Percentiles rank a stretch among this genome's conserved stretches.
phyloP scores from a whole-genome alignment of 2,888 invertebrate species.

The Deladenus siricidicola region DNA sequence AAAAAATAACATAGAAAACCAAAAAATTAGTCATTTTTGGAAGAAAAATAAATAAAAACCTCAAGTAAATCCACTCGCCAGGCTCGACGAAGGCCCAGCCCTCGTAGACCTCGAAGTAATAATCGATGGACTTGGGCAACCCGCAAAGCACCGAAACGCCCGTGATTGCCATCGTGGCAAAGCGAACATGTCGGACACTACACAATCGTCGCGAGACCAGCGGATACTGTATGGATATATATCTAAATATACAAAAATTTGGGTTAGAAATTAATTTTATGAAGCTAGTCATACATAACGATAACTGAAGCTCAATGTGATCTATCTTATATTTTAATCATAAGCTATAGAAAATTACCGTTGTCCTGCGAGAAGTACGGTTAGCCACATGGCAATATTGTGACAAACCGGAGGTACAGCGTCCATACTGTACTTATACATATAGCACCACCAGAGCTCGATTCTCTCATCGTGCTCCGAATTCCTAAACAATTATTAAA shows the following conservation, averaged over 20 bases:
- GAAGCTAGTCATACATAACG: no score
- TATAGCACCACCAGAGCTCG: slow-evolving; percentile 50
- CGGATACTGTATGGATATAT: slow-evolving; percentile 88
- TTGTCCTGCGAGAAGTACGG: slow-evolving; percentile 79
- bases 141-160: slow-evolving; percentile 73
- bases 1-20: no score
- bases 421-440: slow-evolving; percentile 52
- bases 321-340: no score
- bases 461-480: slow-evolving; percentile 29
- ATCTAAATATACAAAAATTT: slow-evolving; percentile 54
- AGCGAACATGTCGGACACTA: slow-evolving; percentile 61
- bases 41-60: no score
- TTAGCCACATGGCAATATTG: slow-evolving; percentile 80
- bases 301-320: no score
- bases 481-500: slow-evolving; percentile 1
- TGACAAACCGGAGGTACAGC: slow-evolving; percentile 65
- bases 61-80: slow-evolving; percentile 30
- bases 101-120: slow-evolving; percentile 60
- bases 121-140: slow-evolving; percentile 73
- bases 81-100: slow-evolving; percentile 60
- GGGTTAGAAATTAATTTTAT: no score
- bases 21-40: no score
- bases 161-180: slow-evolving; percentile 70
- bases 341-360: slow-evolving; percentile 58
- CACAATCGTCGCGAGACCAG: slow-evolving; percentile 73